Base-by-base conservation (phyloP, 2,113 vertebrate species). In the Scophthalmus maximus region DNA sequence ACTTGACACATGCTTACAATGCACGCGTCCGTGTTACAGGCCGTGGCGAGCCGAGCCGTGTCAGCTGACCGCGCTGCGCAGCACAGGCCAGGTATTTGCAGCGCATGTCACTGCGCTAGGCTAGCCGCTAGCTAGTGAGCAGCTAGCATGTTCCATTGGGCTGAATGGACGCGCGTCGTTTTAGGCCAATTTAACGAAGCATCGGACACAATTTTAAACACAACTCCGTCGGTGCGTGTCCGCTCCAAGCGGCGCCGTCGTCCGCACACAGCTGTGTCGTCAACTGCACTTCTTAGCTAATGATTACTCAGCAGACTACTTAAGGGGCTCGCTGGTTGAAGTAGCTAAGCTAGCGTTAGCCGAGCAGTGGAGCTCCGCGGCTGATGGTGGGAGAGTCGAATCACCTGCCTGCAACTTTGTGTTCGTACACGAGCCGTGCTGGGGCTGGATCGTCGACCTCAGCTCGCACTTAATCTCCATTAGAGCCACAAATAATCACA, bases 221-320 rank as follows among this genome's bases (percentile, higher is more conserved):
- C 3, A 29, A 23, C 10, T 29, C 15, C 6, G 26, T 8, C 15
- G 3, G 3, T 5, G 17, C 1, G 3, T 7, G 5, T 4, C 18
- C 0, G 3, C 10, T 20, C n/a, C 20, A 27, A 27, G 51, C 0
- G 14, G 1, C 6, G 5, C 15, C 3, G 1, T 0, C 4, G 1
- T 5, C 51, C 18, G 0, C 22, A 1, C 8, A 8, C 20, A 51
- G 17, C 9, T 25, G 18, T 62, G 42, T 53, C 42, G 27, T 36
- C 42, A 80, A 80, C 75, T 75, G 68, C 49, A 82, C 67, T 67
- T 51, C 40, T 8, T 51, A 44, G 85, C 87, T 85, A 82, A 84
- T 90, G 87, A 92, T 92, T 92, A 92, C 85, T 91, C 90, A 91
- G 91, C 90, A 92, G 83, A 90, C 85, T 88, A 86, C 78, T 90